Percentiles rank a stretch among this genome's conserved stretches.
Evolutionary conservation across 1,140 invertebrate species (phyloP).

Genomic region (Drosophila mojavensis): DNA sequence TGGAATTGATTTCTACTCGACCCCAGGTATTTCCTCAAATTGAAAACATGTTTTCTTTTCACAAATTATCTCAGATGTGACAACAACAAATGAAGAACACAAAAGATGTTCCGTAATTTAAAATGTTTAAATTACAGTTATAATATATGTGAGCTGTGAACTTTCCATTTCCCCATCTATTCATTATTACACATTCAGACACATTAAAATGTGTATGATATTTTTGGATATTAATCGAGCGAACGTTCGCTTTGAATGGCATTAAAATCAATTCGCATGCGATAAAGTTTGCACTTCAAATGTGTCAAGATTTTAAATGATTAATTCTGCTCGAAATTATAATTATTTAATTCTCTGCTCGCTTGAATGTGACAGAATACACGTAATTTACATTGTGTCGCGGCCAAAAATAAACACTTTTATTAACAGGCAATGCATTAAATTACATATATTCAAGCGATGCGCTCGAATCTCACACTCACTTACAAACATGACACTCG

Average conservation of each 20-base stretch:
- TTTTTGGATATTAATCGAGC: background rate
- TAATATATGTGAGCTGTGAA: too few relatives aligned
- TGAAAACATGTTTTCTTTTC: background rate
- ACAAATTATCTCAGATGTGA: too few relatives aligned
- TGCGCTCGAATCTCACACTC: conserved; percentile 12
- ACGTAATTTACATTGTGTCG: conserved; percentile 31
- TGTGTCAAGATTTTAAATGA: background rate
- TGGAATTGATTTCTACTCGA: background rate
- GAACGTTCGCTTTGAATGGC: background rate
- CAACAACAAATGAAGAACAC: too few relatives aligned
- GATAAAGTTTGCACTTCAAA: background rate
- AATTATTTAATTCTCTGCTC: background rate
- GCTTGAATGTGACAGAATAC: conserved; percentile 24
- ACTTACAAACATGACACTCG: background rate
- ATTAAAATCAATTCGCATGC: conserved; percentile 15
- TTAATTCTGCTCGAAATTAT: background rate
- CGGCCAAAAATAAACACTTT: conserved; percentile 20
- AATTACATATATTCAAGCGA: conserved; percentile 36
- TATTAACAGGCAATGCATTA: conserved; percentile 37
- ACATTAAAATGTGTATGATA: background rate
- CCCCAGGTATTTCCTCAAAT: background rate
- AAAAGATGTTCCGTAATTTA: too few relatives aligned
- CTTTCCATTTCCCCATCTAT: too few relatives aligned
- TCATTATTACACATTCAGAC: background rate
- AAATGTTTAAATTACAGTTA: too few relatives aligned